Evolutionary conservation across 2,888 invertebrate species (phyloP).

Genomic region (Mactromeris polynyma): DNA sequence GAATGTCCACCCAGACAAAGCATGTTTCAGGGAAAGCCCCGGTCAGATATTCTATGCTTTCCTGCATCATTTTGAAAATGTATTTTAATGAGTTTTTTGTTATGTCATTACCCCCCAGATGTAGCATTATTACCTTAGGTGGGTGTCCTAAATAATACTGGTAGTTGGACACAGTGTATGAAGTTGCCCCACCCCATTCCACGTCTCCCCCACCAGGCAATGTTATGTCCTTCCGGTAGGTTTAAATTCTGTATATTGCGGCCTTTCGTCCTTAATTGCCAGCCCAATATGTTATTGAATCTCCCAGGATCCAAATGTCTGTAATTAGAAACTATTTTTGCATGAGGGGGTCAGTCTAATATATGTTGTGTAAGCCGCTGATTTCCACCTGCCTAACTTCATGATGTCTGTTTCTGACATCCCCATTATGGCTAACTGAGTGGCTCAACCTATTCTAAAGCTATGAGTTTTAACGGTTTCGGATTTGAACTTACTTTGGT

Average conservation of each 20-base stretch:
- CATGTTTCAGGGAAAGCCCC: too few relatives aligned
- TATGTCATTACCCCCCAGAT: too few relatives aligned
- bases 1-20: too few relatives aligned
- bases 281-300: background rate
- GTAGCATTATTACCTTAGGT: too few relatives aligned
- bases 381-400: too few relatives aligned
- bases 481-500: background rate
- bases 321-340: background rate
- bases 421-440: slow-evolving; percentile 17
- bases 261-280: background rate
- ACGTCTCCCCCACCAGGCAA: background rate
- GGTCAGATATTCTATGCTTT: too few relatives aligned
- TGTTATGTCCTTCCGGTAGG: background rate
- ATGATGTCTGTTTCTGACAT: too few relatives aligned
- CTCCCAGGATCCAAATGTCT: background rate
- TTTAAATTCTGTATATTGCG: background rate
- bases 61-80: too few relatives aligned
- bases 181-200: background rate
- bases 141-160: too few relatives aligned
- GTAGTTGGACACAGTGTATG: background rate
- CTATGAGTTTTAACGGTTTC: background rate
- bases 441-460: slow-evolving; percentile 30
- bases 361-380: too few relatives aligned
- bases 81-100: too few relatives aligned
- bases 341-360: too few relatives aligned